Evolutionary conservation across 2,888 invertebrate genomes (phyloP), one percentile per base, ranked within the genome.

Genomic region (Aplocera efformata): DNA sequence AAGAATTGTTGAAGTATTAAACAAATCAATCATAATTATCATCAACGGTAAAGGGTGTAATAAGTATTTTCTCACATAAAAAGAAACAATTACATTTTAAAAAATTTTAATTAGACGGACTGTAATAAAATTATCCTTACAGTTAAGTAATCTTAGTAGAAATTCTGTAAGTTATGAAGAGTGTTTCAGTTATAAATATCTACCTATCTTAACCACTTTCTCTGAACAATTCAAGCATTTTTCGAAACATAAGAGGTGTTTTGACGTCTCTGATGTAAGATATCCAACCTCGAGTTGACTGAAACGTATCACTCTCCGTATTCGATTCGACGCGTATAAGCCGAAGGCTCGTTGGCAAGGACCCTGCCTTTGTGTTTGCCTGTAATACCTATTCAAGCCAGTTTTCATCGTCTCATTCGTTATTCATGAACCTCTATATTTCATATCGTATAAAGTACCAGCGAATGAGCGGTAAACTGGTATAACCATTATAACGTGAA

Each of bases 391-490:
- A 62, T 63, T 58, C 56, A 55, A 63, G 54, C 60, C 61, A 71
- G 64, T 72, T 70, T 70, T 64, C 67, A 74, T 66, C 66, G 60
- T 60, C 66, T 72, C 68, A 72, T 75, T 72, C 56, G 60, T 71
- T 78, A 76, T 79, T 77, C 74, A 76, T 76, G 71, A 72, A 63
- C 59, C 60, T 65, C 66, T 68, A 71, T 74, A 70, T 75, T 72
- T 69, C 64, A 66, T 62, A 54, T 67, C 62, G 58, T 64, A 68
- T 72, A 68, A 65, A 58, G 51, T 62, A 55, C 45, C 52, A 53
- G 53, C 42, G 45, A 60, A 48, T 56, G 42, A 58, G 41, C 56
- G 42, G 35, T 42, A 53, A 41, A 47, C 25, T 39, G 34, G 49
- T 52, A 53, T 42, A 44, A 39, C 48, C 45, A 52, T 53, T 58